Conservation (phyloP, 2,113 vertebrate genomes). For the Erythrocebus patas region DNA sequence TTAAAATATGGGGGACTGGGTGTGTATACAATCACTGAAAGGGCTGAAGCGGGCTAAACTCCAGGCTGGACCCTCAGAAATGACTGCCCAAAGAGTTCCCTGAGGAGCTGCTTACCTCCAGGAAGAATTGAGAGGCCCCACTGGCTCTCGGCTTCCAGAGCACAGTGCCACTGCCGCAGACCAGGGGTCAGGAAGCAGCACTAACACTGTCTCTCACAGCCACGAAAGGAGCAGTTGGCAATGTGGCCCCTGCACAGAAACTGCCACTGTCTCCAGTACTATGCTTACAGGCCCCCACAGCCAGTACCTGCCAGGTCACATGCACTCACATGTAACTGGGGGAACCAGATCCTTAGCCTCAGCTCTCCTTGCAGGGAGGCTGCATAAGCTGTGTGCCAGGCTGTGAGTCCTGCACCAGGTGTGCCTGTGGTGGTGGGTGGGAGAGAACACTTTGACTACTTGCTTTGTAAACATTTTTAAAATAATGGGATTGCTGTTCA, state of each 20-base stretch:
- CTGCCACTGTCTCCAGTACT: rapidly evolving
- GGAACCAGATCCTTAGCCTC: background rate
- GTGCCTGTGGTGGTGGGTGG: too few species aligned
- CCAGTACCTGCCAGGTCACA: background rate
- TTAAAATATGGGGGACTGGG: background rate
- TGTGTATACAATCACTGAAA: background rate
- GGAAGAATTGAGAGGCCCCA: background rate
- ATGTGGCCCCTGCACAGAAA: rapidly evolving
- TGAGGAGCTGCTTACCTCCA: background rate
- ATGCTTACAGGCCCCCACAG: background rate
- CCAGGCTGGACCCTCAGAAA: background rate
- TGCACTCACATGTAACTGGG: rapidly evolving
- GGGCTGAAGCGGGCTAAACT: background rate
- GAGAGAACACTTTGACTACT: background rate
- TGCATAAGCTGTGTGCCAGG: background rate
- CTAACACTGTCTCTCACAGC: background rate
- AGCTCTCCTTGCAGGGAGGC: background rate
- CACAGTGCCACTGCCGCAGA: rapidly evolving
- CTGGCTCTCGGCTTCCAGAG: background rate
- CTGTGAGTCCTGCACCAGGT: background rate
- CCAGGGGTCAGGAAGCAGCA: background rate
- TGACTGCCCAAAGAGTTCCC: background rate
- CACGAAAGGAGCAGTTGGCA: background rate
- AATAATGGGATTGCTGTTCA: background rate
- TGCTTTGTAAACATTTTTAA: background rate